phyloP scores from a whole-genome alignment of 2,797 vertebrate species.

The Cirrhinus mrigala region DNA sequence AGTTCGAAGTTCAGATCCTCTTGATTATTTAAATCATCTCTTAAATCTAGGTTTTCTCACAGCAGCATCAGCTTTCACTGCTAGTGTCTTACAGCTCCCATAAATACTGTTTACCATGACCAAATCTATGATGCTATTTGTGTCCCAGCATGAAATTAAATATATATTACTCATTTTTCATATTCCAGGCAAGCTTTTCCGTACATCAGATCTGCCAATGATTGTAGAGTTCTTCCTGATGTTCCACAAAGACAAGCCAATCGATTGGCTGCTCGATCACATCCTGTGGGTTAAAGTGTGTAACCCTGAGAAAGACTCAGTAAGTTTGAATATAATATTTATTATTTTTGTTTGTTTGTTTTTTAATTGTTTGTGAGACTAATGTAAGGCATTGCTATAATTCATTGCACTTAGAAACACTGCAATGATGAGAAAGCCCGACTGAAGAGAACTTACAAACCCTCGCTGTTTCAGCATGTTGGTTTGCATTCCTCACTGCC shows the following conservation, averaged over 20 bases:
- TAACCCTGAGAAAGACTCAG: constrained; percentile 79
- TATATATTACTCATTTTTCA: no score
- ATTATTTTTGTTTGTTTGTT: background rate
- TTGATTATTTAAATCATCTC: background rate
- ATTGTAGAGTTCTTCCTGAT: constrained; percentile 89
- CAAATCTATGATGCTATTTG: background rate
- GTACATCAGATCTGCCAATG: constrained; percentile 78
- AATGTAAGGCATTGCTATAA: background rate
- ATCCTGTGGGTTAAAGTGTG: constrained; percentile 89
- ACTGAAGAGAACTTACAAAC: constrained; percentile 78
- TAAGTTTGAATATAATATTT: constrained; percentile 73
- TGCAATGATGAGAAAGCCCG: constrained; percentile 79
- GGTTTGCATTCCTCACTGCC: constrained; percentile 85
- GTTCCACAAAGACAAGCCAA: constrained; percentile 91
- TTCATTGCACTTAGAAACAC: constrained; percentile 67
- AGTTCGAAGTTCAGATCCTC: background rate
- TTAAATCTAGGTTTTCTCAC: background rate
- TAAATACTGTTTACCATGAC: background rate
- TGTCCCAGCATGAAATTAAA: background rate
- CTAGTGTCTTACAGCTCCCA: background rate
- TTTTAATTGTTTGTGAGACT: background rate
- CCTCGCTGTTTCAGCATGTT: constrained; percentile 92
- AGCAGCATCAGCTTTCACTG: background rate
- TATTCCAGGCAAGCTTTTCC: constrained; percentile 84
- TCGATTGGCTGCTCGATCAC: constrained; percentile 90